These are phyloP conservation scores for Nesogale talazaci DNA, from an alignment of 2,113 vertebrate species.

Conservation along the genomic window DNA sequence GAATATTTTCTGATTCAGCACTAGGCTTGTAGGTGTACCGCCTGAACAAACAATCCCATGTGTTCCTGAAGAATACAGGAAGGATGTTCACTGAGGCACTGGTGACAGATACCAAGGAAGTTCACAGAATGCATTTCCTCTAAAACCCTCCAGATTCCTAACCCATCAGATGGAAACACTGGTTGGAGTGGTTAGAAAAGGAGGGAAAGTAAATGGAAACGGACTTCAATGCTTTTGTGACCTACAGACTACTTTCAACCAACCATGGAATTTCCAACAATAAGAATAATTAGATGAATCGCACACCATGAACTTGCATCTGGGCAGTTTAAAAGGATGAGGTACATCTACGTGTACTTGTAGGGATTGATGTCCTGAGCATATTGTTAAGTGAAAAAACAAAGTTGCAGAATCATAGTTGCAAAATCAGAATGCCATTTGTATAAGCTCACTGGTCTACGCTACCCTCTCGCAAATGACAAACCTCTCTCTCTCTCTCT, in stretches of 20 bases:
- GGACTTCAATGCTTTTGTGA: too few species aligned
- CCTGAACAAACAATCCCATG: constrained; percentile 19
- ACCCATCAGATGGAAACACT: too few species aligned
- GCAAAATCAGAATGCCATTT: constrained; percentile 28
- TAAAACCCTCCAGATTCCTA: too few species aligned
- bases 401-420: constrained; percentile 27
- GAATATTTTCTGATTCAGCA: constrained; percentile 35
- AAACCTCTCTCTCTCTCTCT: too few species aligned
- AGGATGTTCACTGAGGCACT: constrained; percentile 14
- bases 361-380: background rate
- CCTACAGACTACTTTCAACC: too few species aligned
- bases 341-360: background rate
- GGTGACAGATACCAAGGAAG: background rate
- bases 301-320: background rate
- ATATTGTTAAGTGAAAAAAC: constrained; percentile 42
- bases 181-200: too few species aligned
- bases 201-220: too few species aligned
- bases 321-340: constrained; percentile 28
- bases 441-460: background rate
- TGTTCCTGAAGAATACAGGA: constrained; percentile 19
- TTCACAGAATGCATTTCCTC: background rate
- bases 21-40: background rate
- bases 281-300: constrained; percentile 4
- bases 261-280: background rate
- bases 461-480: too few species aligned